A percentile compares a stretch with the other conserved stretches of the same genome.
Evolutionary conservation across 2,888 invertebrate genomes (phyloP).

Genomic region (Pristionchus exspectatus): DNA sequence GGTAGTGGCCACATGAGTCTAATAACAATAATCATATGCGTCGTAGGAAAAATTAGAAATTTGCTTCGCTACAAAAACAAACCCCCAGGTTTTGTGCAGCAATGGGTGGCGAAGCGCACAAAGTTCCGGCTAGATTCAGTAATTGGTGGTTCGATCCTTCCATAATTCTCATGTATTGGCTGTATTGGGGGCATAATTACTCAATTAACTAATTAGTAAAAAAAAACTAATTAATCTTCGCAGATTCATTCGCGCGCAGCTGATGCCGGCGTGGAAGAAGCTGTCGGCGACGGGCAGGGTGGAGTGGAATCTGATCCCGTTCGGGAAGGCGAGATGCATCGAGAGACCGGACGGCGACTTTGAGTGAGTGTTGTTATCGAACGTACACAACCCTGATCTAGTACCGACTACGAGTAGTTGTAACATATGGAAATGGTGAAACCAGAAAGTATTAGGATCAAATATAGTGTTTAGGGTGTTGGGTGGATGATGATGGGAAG

Average conservation of each 20-base stretch:
- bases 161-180: background rate
- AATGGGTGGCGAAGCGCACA: background rate
- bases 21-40: too few species aligned
- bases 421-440: too few species aligned
- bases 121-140: background rate
- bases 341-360: constrained; percentile 68
- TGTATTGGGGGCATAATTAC: too few species aligned
- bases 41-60: too few species aligned
- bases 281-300: constrained; percentile 69
- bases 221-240: constrained; percentile 34
- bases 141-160: background rate
- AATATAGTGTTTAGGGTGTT: too few species aligned
- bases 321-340: constrained; percentile 76
- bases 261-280: constrained; percentile 70
- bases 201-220: background rate
- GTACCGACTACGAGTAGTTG: too few species aligned
- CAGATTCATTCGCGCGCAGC: constrained; percentile 72
- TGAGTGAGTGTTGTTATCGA: constrained; percentile 62
- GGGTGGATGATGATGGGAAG: background rate
- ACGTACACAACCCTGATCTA: too few species aligned
- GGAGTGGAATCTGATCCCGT: constrained; percentile 73
- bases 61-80: background rate
- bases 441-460: too few species aligned
- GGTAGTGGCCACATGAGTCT: too few species aligned
- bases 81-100: background rate